These are phyloP conservation scores for Neodiprion pinetum DNA, from an alignment of 1,140 invertebrate species.

Conservation along the genomic window DNA sequence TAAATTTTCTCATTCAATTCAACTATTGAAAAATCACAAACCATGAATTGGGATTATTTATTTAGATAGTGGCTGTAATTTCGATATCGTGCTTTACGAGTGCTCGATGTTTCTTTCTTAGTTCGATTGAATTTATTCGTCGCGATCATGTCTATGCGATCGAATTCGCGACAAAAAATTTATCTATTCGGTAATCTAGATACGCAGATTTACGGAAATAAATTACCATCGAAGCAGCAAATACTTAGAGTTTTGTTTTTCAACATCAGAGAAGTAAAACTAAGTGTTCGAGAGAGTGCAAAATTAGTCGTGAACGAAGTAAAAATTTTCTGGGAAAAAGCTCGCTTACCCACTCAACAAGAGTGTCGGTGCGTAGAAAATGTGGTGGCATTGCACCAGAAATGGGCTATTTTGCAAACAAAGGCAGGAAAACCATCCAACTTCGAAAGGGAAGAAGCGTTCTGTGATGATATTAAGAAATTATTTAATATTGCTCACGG, in stretches of 20 bases:
- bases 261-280: slow-evolving; percentile 20
- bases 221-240: background rate
- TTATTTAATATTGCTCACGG: slow-evolving; percentile 25
- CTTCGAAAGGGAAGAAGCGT: slow-evolving; percentile 22
- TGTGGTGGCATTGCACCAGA: slow-evolving; percentile 23
- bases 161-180: too few relatives aligned
- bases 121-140: too few relatives aligned
- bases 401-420: slow-evolving; percentile 26
- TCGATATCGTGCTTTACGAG: too few relatives aligned
- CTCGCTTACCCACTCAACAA: slow-evolving; percentile 24
- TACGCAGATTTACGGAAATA: background rate
- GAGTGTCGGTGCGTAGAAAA: slow-evolving; percentile 23
- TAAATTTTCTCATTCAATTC: too few relatives aligned
- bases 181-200: background rate
- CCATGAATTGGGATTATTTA: too few relatives aligned
- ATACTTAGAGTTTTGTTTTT: slow-evolving; percentile 24
- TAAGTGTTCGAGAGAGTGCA: slow-evolving; percentile 20
- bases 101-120: too few relatives aligned
- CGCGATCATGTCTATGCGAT: too few relatives aligned
- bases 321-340: slow-evolving; percentile 28
- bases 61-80: too few relatives aligned
- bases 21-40: too few relatives aligned
- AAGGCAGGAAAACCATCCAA: slow-evolving; percentile 19
- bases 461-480: slow-evolving; percentile 19
- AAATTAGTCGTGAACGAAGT: slow-evolving; percentile 25